Evolutionary conservation across 2,113 vertebrate species (phyloP).

Genomic region (Apteryx mantelli): DNA sequence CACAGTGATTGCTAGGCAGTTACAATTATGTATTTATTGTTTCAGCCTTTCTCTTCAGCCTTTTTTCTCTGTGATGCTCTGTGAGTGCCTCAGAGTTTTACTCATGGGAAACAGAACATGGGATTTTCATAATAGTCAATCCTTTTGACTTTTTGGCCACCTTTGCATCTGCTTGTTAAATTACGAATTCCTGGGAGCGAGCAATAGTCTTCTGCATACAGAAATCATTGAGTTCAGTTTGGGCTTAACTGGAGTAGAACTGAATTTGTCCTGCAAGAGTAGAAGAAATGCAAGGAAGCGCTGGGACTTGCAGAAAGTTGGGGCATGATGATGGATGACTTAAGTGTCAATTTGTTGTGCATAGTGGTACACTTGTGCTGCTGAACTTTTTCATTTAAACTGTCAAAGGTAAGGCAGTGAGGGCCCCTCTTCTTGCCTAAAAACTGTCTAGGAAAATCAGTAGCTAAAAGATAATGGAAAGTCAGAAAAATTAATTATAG

Average conservation of each 20-base stretch:
- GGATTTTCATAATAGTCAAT: neutral
- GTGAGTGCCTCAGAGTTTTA: neutral
- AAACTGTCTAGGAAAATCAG: conserved; percentile 4
- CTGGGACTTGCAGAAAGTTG: neutral
- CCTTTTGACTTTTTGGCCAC: neutral
- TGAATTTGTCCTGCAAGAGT: neutral
- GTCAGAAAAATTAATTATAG: conserved; percentile 14
- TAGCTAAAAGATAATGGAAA: conserved; percentile 31
- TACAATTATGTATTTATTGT: neutral
- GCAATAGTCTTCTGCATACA: neutral
- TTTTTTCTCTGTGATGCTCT: neutral
- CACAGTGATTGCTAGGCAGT: neutral
- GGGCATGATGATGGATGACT: neutral
- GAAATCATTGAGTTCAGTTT: neutral
- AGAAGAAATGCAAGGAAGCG: neutral
- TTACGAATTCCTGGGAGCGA: neutral
- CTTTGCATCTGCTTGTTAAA: neutral
- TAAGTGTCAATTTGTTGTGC: neutral
- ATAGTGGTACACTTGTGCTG: neutral
- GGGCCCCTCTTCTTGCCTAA: neutral
- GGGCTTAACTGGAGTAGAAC: neutral
- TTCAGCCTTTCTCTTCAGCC: neutral
- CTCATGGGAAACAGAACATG: neutral
- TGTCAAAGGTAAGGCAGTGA: neutral
- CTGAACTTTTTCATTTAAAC: neutral